Percentiles rank a stretch among this genome's conserved stretches.
These are phyloP conservation scores for Drosophila niveifrons DNA, from an alignment of 2,888 invertebrate genomes.

Conservation along the genomic window DNA sequence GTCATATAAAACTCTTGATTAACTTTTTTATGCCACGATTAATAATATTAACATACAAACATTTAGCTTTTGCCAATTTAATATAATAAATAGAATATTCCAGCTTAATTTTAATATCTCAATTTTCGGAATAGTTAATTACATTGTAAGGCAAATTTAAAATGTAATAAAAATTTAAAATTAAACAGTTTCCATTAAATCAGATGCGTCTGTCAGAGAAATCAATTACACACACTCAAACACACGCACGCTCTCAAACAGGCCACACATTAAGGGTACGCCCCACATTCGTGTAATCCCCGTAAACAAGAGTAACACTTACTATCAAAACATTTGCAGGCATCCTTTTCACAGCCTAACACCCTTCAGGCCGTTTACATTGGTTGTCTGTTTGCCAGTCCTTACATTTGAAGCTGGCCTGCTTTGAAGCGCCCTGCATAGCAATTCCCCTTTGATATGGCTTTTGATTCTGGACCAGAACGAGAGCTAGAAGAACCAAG, in stretches of 20 bases:
- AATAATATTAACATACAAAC: too few relatives aligned
- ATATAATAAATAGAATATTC: too few relatives aligned
- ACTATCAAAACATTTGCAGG: constrained; percentile 56
- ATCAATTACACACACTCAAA: constrained; percentile 18
- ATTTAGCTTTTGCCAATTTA: too few relatives aligned
- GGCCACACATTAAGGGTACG: constrained; percentile 7
- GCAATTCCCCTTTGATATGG: constrained; percentile 19
- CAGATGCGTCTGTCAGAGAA: neutral
- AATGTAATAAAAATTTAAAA: neutral
- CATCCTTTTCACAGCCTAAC: constrained; percentile 57
- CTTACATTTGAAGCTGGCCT: constrained; percentile 21
- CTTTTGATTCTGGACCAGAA: constrained; percentile 4
- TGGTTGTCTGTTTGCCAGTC: constrained; percentile 33
- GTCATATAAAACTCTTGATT: too few relatives aligned
- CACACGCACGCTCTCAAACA: constrained; percentile 11
- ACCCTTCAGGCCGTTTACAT: constrained; percentile 46
- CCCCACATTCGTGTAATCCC: constrained; percentile 21
- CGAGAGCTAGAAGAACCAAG: neutral
- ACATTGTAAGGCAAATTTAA: neutral
- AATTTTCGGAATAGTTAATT: too few relatives aligned
- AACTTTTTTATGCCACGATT: too few relatives aligned
- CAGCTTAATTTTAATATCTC: too few relatives aligned
- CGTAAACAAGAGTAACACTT: constrained; percentile 50
- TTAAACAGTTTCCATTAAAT: neutral
- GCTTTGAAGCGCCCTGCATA: constrained; percentile 20